phyloP scores from a whole-genome alignment of 2,797 vertebrate species.

The Pseudochaenichthys georgianus region DNA sequence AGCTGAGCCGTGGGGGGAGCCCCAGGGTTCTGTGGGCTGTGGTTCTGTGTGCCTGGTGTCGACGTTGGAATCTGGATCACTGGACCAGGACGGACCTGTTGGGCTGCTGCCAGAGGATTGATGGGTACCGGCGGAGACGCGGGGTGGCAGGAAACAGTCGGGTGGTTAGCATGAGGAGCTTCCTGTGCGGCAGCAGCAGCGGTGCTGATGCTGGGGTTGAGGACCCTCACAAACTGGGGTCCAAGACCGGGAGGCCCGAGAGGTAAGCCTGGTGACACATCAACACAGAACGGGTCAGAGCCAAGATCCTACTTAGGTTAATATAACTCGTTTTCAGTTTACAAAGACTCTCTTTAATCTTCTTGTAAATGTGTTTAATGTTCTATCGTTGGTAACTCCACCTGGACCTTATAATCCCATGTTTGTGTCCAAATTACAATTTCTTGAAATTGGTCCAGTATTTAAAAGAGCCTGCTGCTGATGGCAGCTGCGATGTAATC shows the following conservation, averaged over 20 bases:
- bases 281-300: slow-evolving; percentile 11
- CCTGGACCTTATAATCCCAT: no score
- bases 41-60: slow-evolving; percentile 86
- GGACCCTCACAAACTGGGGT: slow-evolving; percentile 89
- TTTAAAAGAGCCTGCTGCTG: no score
- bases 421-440: no score
- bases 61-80: slow-evolving; percentile 90
- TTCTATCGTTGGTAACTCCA: not conserved
- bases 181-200: slow-evolving; percentile 88
- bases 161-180: slow-evolving; percentile 84
- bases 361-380: not conserved
- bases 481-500: no score
- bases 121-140: slow-evolving; percentile 83
- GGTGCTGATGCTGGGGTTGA: slow-evolving; percentile 84
- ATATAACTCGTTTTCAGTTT: not conserved
- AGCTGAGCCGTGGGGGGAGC: slow-evolving; percentile 58
- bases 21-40: slow-evolving; percentile 76
- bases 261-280: slow-evolving; percentile 72
- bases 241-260: slow-evolving; percentile 86
- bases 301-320: not conserved
- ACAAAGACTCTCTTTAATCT: not conserved
- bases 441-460: no score
- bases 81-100: slow-evolving; percentile 78
- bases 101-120: slow-evolving; percentile 86
- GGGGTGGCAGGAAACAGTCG: slow-evolving; percentile 88